These are phyloP conservation scores for Gila orcuttii DNA, from an alignment of 2,113 vertebrate genomes.

Conservation along the genomic window DNA sequence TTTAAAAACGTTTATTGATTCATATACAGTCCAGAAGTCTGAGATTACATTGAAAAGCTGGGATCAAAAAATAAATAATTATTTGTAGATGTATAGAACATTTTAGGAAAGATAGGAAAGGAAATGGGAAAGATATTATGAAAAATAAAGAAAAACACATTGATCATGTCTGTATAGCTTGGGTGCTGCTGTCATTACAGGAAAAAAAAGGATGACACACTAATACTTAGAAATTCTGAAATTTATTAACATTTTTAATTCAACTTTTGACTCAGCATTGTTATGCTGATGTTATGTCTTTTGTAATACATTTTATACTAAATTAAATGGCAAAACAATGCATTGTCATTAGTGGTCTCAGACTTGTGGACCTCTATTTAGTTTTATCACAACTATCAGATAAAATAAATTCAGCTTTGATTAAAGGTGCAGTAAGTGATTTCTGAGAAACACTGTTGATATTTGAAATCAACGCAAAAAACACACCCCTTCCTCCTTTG, in stretches of 20 bases:
- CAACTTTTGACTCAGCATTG: not conserved
- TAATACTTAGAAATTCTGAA: not conserved
- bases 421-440: no score
- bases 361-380: not conserved
- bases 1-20: not conserved
- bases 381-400: not conserved
- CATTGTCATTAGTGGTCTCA: not conserved
- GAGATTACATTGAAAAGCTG: not conserved
- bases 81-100: not conserved
- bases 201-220: not conserved
- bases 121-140: not conserved
- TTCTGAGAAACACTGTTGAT: no score
- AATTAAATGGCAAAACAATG: not conserved
- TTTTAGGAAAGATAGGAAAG: no score
- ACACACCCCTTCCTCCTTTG: no score
- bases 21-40: not conserved
- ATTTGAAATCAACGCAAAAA: no score
- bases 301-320: not conserved
- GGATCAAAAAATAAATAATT: no score
- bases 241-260: not conserved
- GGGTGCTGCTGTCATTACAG: not conserved
- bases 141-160: not conserved
- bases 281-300: not conserved
- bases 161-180: not conserved
- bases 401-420: not conserved